A percentile compares a stretch with the other conserved stretches of the same genome.
phyloP scores from a whole-genome alignment of 2,888 invertebrate genomes.

The Sturmia bella region DNA sequence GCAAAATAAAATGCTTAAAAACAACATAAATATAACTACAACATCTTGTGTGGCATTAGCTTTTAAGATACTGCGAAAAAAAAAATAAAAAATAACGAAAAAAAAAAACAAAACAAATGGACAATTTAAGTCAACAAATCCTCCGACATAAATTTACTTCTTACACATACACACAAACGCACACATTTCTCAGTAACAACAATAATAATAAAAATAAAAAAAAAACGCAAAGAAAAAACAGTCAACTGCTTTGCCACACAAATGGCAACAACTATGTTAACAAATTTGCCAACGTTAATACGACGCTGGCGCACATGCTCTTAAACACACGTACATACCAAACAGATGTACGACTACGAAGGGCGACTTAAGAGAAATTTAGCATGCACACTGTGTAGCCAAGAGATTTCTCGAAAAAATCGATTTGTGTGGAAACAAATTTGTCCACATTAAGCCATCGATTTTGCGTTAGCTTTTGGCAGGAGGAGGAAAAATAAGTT shows the following conservation, averaged over 20 bases:
- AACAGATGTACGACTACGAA: conserved; percentile 8
- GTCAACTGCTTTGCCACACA: conserved; percentile 65
- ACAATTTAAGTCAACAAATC: conserved; percentile 68
- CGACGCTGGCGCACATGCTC: conserved; percentile 59
- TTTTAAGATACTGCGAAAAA: conserved; percentile 57
- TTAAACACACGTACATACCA: conserved; percentile 17
- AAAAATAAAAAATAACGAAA: conserved; percentile 32
- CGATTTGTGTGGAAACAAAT: no score
- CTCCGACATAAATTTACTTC: conserved; percentile 61
- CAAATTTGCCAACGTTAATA: conserved; percentile 69
- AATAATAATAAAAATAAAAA: conserved; percentile 26
- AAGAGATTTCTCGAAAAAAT: no score
- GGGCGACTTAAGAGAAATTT: not conserved
- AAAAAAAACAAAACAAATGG: conserved; percentile 64
- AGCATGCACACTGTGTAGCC: no score
- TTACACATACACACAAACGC: conserved; percentile 17
- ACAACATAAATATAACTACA: conserved; percentile 58
- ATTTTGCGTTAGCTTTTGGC: no score
- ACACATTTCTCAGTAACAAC: conserved; percentile 57
- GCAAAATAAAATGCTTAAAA: conserved; percentile 44
- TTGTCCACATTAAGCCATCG: no score
- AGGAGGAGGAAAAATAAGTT: no score
- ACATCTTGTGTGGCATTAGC: conserved; percentile 67
- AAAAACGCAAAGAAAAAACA: no score
- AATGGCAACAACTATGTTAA: conserved; percentile 70